These are phyloP conservation scores for Antheraea assamensis DNA, from an alignment of 2,888 invertebrate genomes.

Conservation along the genomic window DNA sequence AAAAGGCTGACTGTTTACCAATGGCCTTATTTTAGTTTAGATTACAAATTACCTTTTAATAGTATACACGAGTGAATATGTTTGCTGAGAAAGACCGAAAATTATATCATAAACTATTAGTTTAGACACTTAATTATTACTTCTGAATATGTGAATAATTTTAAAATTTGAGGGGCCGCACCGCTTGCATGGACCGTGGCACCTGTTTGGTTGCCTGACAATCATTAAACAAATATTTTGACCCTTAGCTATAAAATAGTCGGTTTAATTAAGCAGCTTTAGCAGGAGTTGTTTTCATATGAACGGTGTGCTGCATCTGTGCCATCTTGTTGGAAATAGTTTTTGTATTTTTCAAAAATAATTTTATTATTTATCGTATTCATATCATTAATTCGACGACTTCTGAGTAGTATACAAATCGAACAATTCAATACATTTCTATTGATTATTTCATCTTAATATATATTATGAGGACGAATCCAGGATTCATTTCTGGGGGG, in stretches of 20 bases:
- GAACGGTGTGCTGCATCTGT: neutral
- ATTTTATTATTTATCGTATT: neutral
- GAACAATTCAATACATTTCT: no score
- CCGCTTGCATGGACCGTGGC: slow-evolving; percentile 32
- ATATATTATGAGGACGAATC: no score
- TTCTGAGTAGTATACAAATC: no score
- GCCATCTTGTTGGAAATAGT: neutral
- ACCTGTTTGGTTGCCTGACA: slow-evolving; percentile 52
- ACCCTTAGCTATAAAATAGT: slow-evolving; percentile 41
- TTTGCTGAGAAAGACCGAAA: slow-evolving; percentile 8
- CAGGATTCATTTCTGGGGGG: no score
- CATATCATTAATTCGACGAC: no score
- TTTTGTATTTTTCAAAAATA: neutral
- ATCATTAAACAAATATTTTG: slow-evolving; percentile 57
- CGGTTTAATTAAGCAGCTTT: slow-evolving; percentile 23
- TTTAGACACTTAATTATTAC: slow-evolving; percentile 55
- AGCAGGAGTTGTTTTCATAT: slow-evolving; percentile 19
- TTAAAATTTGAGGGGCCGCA: slow-evolving; percentile 51
- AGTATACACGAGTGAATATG: slow-evolving; percentile 32
- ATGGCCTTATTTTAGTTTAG: neutral
- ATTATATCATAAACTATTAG: slow-evolving; percentile 44
- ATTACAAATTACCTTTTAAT: slow-evolving; percentile 58
- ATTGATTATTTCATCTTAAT: no score
- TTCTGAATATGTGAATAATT: slow-evolving; percentile 52
- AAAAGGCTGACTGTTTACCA: neutral